Evolutionary conservation across 2,797 vertebrate species (phyloP).

Genomic region (Acestrorhynchus altus): DNA sequence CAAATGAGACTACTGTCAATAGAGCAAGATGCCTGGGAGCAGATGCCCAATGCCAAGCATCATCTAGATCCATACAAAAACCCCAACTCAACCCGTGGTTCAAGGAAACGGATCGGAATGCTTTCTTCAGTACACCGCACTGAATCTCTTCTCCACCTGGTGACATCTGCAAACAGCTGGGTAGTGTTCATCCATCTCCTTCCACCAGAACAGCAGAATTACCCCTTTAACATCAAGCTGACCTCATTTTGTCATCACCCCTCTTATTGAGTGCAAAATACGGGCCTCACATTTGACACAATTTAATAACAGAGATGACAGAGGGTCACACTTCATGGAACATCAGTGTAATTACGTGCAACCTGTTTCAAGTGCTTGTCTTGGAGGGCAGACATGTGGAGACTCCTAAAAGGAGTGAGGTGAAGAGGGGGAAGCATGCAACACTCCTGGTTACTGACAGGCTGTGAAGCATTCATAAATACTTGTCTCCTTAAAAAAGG

Average conservation of each 20-base stretch:
- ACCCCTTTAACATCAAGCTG: not conserved
- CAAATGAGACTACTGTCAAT: too few species aligned
- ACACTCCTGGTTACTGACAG: not conserved
- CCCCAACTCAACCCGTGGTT: too few species aligned
- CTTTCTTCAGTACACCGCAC: not conserved
- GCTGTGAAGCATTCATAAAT: not conserved
- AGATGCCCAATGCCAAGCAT: too few species aligned
- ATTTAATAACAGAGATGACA: not conserved
- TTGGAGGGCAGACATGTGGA: not conserved
- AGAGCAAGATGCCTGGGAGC: too few species aligned
- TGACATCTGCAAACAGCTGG: conserved; percentile 22
- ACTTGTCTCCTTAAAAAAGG: conserved; percentile 1
- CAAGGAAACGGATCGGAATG: not conserved
- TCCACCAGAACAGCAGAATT: not conserved
- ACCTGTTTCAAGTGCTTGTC: not conserved
- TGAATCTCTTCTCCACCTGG: conserved; percentile 21
- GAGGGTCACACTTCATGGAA: not conserved
- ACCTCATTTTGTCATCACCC: not conserved
- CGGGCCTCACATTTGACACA: conserved; percentile 16
- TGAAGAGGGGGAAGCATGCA: not conserved
- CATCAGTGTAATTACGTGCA: not conserved
- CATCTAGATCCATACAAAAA: too few species aligned
- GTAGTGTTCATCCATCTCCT: not conserved
- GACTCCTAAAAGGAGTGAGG: not conserved
- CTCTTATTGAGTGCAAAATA: conserved; percentile 4